Evolutionary conservation across 2,888 invertebrate species (phyloP), one percentile per base, ranked within the genome.

Genomic region (Halocaridina rubra): DNA sequence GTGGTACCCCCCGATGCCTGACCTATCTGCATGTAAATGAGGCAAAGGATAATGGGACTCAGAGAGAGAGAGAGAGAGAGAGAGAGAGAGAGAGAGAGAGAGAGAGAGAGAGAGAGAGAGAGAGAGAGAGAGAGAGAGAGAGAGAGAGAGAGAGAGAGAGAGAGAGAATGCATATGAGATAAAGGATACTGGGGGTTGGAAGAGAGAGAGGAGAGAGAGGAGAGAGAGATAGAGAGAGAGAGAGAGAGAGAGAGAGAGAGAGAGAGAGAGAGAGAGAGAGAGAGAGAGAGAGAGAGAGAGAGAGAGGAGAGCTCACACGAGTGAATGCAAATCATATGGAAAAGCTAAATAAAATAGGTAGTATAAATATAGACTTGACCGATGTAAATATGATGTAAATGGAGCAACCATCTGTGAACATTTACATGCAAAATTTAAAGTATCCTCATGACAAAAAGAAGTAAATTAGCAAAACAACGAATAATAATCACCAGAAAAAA

Each of bases 161-260:
- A 74, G 33, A 74, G 46, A 39, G 46, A 39, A 33, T 39, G 19
- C 16, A 22, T 24, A 33, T 39, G 19, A 74, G 46, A 74, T 24
- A 74, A 19, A 5, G 4, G 4, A 46, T 39, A 39, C 7, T 39
- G 8, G 39, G 39, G 39, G 13, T 8, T 7, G 13, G 13, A 13
- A 39, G 7, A 8, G 7, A 39, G 39, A 13, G 39, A 39, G 39
- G 13, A 39, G 13, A 13, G 13, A 7, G 53, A 27, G 33, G 74
- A 39, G 74, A 74, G 39, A 74, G 74, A 74, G 74, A 74, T 33
- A 74, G 74, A 74, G 74, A 39, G 74, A 74, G 39, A 39, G 39
- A 74, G 74, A 74, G 39, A 74, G 74, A 74, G 74, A 74, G 30
- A 19, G 19, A n/a, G 33, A 33, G 22, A 33, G 72, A 72, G 39